Evolutionary conservation across 2,888 invertebrate genomes (phyloP).

Genomic region (Eupithecia insigniata): DNA sequence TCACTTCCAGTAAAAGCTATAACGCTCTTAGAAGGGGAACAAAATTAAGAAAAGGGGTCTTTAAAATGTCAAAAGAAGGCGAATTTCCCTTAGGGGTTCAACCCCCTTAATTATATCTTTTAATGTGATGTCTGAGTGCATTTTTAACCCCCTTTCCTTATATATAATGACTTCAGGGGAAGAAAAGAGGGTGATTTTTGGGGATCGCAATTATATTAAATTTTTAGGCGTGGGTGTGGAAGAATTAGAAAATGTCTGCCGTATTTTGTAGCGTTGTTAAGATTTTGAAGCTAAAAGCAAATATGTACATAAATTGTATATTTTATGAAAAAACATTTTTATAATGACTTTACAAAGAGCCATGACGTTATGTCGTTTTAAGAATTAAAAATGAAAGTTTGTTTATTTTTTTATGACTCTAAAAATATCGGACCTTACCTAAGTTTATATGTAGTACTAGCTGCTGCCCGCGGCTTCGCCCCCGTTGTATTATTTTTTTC

Average conservation of each 20-base stretch:
- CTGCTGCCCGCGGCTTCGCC: too few relatives aligned
- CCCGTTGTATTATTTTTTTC: too few relatives aligned
- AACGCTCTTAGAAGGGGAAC: constrained; percentile 49
- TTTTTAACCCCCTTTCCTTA: constrained; percentile 72
- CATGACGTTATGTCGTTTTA: too few relatives aligned
- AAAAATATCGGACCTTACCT: too few relatives aligned
- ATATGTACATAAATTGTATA: neutral
- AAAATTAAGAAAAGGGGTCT: constrained; percentile 74
- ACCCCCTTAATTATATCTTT: constrained; percentile 83
- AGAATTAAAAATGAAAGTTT: too few relatives aligned
- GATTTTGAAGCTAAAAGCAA: neutral
- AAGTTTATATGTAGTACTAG: too few relatives aligned
- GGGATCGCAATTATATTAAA: constrained; percentile 47
- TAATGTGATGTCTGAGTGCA: constrained; percentile 82
- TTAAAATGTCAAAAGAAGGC: constrained; percentile 83
- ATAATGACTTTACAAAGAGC: neutral
- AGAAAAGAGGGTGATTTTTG: constrained; percentile 49
- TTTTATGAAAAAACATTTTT: neutral
- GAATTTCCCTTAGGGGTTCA: constrained; percentile 75
- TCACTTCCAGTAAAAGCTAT: constrained; percentile 42
- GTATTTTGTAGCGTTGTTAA: neutral
- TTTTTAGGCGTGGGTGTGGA: constrained; percentile 40
- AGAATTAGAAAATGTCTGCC: constrained; percentile 40
- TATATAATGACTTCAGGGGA: constrained; percentile 58
- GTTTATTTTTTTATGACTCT: too few relatives aligned